Evolutionary conservation across 1,140 invertebrate genomes (phyloP), one percentile per base, ranked within the genome.

Genomic region (Drosophila nigromelanica): DNA sequence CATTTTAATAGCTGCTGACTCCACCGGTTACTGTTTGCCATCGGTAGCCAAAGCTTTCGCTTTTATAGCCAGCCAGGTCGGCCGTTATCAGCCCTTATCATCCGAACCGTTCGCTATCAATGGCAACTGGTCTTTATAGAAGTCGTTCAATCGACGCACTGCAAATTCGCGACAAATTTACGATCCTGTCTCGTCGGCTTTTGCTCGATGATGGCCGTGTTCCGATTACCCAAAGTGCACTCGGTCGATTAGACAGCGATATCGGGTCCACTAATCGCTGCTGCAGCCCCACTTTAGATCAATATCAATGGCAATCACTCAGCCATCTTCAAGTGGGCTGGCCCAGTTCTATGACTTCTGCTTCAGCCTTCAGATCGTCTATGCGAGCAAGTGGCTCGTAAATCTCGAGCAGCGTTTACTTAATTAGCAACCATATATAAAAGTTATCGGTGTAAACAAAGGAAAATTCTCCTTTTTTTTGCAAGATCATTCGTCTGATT

Each of bases 41-140:
- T n/a, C 50, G 6, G 37, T 33, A 24, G 48, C 27, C 1, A 4
- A 5, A n/a, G 1, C 27, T 10, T 18, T 12, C 12, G 37, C 27
- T 87, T 89, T 50, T 87, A 87, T 87, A 89, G 64, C 37, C 35
- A 14, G 2, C 42, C 30, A 33, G 2, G 3, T 21, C 3, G 27
- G 11, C 3, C 42, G 21, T 27, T 43, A 43, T 40, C 35, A n/a
- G 33, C 10, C 27, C 30, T 51, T 71, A 76, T 83, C 58, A 18
- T 47, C 5, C 27, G 5, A 59, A 45, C 14, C 14, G 61, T 45
- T 66, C 73, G 72, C 72, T 59, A 78, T 82, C 79, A 63, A 24
- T 24, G 10, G 54, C 11, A 54, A 62, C 14, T 43, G 30, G 18
- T 50, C 43, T 37, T 43, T 30, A 14, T 33, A 14, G 48, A 43